Base-by-base conservation (phyloP, 2,888 invertebrate species). In the Halictus ligatus region DNA sequence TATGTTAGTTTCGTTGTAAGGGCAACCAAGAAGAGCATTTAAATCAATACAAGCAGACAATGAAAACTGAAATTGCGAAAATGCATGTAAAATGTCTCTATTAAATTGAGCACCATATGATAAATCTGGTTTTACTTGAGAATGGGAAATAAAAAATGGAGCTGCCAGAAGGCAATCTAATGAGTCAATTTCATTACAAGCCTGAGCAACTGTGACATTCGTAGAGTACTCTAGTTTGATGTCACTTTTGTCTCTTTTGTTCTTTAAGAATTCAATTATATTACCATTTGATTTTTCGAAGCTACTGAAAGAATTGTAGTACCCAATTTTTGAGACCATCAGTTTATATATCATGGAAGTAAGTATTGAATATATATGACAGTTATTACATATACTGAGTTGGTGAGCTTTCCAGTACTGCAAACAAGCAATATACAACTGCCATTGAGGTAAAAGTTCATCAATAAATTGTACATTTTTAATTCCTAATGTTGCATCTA, bases 1-100 rank as follows among this genome's bases (percentile, higher is more conserved):
- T 92, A 97, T 96, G 58, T 96, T 95, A 64, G 96, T 96, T 88
- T 95, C 94, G 58, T 95, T 93, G 92, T 96, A 97, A 0, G 97
- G 97, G 83, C 95, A 95, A 81, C 96, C 95, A 75, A 98, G 96
- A 64, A 98, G 92, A 0, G 95, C 95, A 95, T 98, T 98, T 12
- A 98, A 94, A 90, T 96, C 95, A 89, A 96, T 96, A 2, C 96
- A 94, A 89, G 96, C 96, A 12, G 96, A 95, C 58, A 97, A 93
- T 91, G 96, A 96, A 94, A 96, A 96, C 93, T 97, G 97, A 92
- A 97, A 97, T 92, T 97, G 96, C 2, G 97, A 96, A 94, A 97
- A 97, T 10, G 95, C 95, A 90, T 97, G 97, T 87, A 97, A 96
- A 85, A 96, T 95, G 78, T 94, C 95, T 2, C 95, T 91, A 89